Base-by-base conservation (phyloP, 2,888 invertebrate species). In the Arge pagana region DNA sequence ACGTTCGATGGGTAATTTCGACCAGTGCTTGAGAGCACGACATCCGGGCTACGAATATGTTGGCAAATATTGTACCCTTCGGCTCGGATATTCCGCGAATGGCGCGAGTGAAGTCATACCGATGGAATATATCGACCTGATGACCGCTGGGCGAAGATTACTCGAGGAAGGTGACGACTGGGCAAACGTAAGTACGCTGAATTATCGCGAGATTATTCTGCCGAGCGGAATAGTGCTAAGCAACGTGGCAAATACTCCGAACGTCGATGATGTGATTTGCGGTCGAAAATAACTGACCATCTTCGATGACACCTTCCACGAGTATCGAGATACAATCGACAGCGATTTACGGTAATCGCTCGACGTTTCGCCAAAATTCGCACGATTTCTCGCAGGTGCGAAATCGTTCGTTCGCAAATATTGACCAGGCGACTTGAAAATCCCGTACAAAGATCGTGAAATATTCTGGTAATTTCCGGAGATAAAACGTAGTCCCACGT, bases 1-100 rank as follows among this genome's bases (percentile, higher is more conserved):
- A 6, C 48, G 48, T 11, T 53, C 55, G 28, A 13, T 59, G 48
- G 58, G 60, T 3, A 55, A 54, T 51, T 54, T 48, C 21, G 60
- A 60, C 13, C 58, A 59, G 31, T 60, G 60, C 35, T 28, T 59
- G 18, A 26, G 26, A 7, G 23, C 52, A 10, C 49, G 23, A 33
- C 52, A 52, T 48, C 52, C 52, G 3, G 4, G 7, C 10, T 15
- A 24, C 13, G 8, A 52, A 48, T 48, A 52, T 21, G 15, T 18
- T 4, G 52, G 52, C 8, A 52, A 52, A 48, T 52, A 52, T 30
- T 52, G 52, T 26, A 6, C 30, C 21, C n/a, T 45, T 11, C 24
- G 28, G 16, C 18, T 52, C 23, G 31, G 37, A 6, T 52, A 48
- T 28, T 52, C 52, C n/a, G 19, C 51, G 11, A 45, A 35, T 23